Evolutionary conservation across 2,888 invertebrate species (phyloP).

Genomic region (Latrodectus hesperus): DNA sequence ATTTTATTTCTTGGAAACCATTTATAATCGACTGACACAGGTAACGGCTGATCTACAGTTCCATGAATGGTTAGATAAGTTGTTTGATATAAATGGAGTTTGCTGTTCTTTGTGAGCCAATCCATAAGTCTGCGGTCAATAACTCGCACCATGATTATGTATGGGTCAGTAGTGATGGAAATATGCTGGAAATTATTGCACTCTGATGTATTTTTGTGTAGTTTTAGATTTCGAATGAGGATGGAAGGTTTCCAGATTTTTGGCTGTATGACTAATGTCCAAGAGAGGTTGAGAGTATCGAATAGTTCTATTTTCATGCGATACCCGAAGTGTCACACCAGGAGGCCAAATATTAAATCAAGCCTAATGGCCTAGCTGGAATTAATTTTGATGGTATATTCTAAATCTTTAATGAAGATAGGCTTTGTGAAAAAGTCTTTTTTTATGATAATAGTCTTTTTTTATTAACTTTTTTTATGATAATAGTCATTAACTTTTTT

Average conservation of each 20-base stretch:
- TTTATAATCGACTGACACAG: not conserved
- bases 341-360: too few relatives aligned
- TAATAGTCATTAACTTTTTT: too few relatives aligned
- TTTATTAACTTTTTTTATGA: too few relatives aligned
- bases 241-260: not conserved
- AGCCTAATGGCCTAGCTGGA: too few relatives aligned
- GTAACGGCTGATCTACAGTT: not conserved
- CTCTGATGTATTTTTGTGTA: not conserved
- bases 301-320: too few relatives aligned
- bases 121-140: not conserved
- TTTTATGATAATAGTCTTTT: too few relatives aligned
- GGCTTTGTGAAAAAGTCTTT: too few relatives aligned
- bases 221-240: not conserved
- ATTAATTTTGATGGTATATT: too few relatives aligned
- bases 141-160: not conserved
- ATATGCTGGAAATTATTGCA: not conserved
- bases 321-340: too few relatives aligned
- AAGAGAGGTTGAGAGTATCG: not conserved
- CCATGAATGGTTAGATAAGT: not conserved
- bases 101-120: not conserved
- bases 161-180: not conserved
- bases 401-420: too few relatives aligned
- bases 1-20: not conserved
- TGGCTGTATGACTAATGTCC: not conserved
- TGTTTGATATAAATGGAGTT: slow-evolving; percentile 6